Percentiles rank a stretch among this genome's conserved stretches.
Evolutionary conservation across 2,888 invertebrate species (phyloP).

Genomic region (Schrankia costaestrigalis): DNA sequence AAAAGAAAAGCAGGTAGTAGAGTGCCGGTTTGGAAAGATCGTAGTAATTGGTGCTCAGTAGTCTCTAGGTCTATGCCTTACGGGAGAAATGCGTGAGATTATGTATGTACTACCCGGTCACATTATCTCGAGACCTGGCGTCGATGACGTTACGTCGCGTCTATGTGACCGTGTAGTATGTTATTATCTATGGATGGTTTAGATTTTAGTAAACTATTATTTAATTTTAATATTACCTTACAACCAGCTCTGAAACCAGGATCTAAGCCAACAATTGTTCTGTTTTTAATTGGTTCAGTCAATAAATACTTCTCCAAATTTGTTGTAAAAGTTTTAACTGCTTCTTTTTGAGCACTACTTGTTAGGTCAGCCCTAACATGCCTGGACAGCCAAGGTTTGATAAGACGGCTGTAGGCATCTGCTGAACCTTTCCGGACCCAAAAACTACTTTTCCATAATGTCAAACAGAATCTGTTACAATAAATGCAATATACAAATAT

Average conservation of each 20-base stretch:
- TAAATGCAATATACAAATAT: background rate
- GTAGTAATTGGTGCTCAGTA: no score
- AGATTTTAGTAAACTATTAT: background rate
- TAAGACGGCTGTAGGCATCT: constrained; percentile 68
- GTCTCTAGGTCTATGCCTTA: no score
- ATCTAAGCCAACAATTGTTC: constrained; percentile 91
- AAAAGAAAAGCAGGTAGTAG: no score
- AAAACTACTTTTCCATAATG: constrained; percentile 58
- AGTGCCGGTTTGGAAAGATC: no score
- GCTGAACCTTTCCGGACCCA: constrained; percentile 67
- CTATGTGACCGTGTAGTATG: no score
- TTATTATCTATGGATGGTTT: background rate
- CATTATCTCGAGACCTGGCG: no score
- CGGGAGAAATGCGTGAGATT: no score
- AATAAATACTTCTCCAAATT: constrained; percentile 92
- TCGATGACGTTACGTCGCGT: no score
- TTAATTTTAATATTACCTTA: constrained; percentile 77
- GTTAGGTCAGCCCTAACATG: constrained; percentile 88
- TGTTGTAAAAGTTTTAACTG: constrained; percentile 90
- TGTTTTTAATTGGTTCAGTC: constrained; percentile 89
- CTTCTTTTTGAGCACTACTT: constrained; percentile 87
- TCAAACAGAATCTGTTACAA: constrained; percentile 56
- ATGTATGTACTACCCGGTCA: no score
- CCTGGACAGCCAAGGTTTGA: constrained; percentile 84
- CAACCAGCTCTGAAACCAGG: constrained; percentile 95